Evolutionary conservation across 2,888 invertebrate species (phyloP), one percentile per base, ranked within the genome.

Genomic region (Diloba caeruleocephala): DNA sequence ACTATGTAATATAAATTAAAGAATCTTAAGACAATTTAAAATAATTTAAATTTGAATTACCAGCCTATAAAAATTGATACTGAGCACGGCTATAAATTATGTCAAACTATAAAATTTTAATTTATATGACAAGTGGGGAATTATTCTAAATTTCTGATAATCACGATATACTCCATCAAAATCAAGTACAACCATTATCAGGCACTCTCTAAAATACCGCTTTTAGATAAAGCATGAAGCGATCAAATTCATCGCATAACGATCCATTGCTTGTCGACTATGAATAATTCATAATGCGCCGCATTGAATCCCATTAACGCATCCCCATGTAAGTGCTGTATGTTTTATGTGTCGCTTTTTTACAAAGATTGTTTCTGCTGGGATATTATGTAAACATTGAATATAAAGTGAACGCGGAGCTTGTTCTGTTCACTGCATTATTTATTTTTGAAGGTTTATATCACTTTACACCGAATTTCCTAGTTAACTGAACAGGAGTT

Each of bases 381-480:
- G 34, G 13, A n/a, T n/a, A n/a, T n/a, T 48, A 44, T 55, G 61
- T 64, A 52, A 64, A 73, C 65, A 69, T 57, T 57, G 65, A 73
- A 61, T 65, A 63, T 57, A 43, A 65, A 61, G 42, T 37, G 34
- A 39, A 31, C 17, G 14, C 10, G 38, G 9, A 33, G 43, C 43
- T 52, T 19, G 37, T 59, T 19, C 33, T 59, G 28, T 51, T 68
- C 45, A 32, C 34, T 72, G 50, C 38, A 68, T 69, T 68, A 69
- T 71, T 55, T 58, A 67, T 68, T 19, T 44, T 32, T 5, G 25
- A 23, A 31, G 44, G 43, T 36, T 36, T 14, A 37, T 21, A 29
- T 7, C 38, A 36, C 29, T 52, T 50, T 45, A 26, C 13, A 37
- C 29, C 25, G 19, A 21, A 32, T 48, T 46, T 48, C 9, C 49